These are phyloP conservation scores for Arctocebus calabarensis DNA, from an alignment of 2,797 vertebrate species.

Conservation along the genomic window DNA sequence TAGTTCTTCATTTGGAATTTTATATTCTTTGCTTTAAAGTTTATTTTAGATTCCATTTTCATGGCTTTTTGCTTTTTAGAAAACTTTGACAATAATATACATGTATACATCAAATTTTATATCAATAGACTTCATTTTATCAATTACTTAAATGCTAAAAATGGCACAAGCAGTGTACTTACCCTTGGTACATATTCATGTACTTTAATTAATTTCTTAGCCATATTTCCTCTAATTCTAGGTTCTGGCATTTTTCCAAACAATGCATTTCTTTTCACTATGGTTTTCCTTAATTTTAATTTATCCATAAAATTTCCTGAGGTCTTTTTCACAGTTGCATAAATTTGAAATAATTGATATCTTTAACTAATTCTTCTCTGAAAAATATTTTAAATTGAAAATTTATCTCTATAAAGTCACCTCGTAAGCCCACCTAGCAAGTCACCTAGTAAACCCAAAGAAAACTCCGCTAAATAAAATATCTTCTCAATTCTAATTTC, in stretches of 20 bases:
- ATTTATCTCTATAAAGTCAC: not conserved
- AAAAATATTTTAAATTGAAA: constrained; percentile 4
- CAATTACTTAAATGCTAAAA: not conserved
- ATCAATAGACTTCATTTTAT: not conserved
- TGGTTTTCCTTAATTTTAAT: constrained; percentile 14
- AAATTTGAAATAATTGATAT: constrained; percentile 17
- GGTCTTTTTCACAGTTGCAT: not conserved
- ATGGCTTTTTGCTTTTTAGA: not conserved
- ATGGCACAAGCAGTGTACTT: not conserved
- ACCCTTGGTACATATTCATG: not conserved
- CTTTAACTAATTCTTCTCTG: not conserved
- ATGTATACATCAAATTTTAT: not conserved
- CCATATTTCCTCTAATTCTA: not conserved
- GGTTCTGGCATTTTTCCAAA: not conserved
- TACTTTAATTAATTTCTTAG: constrained; percentile 11
- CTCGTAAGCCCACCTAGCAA: not conserved
- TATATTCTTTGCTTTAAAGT: constrained; percentile 12
- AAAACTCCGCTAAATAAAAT: constrained; percentile 35
- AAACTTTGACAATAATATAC: not conserved
- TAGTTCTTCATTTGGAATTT: constrained; percentile 25
- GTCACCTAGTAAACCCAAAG: not conserved
- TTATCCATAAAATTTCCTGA: not conserved
- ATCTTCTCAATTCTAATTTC: not conserved
- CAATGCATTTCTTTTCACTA: not conserved
- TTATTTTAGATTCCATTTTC: not conserved